These are phyloP conservation scores for Hybognathus amarus DNA, from an alignment of 2,797 vertebrate genomes.

Conservation along the genomic window DNA sequence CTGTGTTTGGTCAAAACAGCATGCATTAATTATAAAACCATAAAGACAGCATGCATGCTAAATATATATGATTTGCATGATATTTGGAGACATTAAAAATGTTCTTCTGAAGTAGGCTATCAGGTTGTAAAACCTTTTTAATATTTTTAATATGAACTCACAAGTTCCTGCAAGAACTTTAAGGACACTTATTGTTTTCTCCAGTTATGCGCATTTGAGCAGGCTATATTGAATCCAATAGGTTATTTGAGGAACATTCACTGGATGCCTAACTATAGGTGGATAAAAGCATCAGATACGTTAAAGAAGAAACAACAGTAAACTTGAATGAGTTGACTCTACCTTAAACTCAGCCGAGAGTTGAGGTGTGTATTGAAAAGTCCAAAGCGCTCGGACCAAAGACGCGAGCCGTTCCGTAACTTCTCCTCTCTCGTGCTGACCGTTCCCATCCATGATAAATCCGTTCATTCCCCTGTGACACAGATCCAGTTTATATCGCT, in stretches of 20 bases:
- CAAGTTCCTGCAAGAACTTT: background rate
- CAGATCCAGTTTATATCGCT: slow-evolving; percentile 76
- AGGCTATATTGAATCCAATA: background rate
- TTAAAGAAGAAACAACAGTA: no score
- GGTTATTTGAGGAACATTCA: background rate
- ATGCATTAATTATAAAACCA: background rate
- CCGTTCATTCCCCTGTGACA: slow-evolving; percentile 57
- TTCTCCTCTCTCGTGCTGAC: slow-evolving; percentile 72
- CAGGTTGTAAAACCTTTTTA: background rate
- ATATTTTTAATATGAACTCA: background rate
- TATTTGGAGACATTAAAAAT: background rate
- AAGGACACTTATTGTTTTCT: background rate
- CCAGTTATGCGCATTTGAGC: background rate
- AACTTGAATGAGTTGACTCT: background rate
- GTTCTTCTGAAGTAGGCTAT: background rate
- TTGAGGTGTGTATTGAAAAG: slow-evolving; percentile 90
- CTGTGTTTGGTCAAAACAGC: background rate
- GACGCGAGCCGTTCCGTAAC: slow-evolving; percentile 89
- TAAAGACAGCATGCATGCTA: no score
- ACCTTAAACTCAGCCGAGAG: slow-evolving; percentile 97
- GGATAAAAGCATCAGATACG: background rate
- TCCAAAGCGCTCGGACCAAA: slow-evolving; percentile 92
- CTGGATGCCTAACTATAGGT: background rate
- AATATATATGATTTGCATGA: background rate
- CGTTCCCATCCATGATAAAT: slow-evolving; percentile 56